Conservation (phyloP, 2,797 vertebrate genomes). For the Alectoris magna region DNA sequence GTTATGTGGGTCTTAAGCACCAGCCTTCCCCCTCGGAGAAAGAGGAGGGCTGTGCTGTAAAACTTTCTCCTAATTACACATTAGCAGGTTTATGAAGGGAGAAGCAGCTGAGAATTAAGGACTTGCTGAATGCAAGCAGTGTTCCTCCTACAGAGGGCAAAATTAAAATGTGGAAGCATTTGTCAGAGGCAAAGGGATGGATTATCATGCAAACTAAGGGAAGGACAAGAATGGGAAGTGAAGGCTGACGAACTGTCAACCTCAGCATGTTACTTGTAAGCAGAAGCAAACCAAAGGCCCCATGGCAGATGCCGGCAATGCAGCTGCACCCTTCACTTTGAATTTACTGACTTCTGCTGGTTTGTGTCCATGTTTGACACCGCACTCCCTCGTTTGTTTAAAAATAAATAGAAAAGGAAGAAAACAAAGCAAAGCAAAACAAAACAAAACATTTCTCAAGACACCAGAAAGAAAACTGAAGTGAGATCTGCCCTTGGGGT, state of each 20-base stretch:
- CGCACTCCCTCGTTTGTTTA: constrained; percentile 45
- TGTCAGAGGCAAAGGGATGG: constrained; percentile 29
- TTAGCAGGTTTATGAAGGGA: constrained; percentile 34
- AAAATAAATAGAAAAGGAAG: constrained; percentile 40
- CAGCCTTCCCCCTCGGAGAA: background rate
- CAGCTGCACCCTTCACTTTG: constrained; percentile 38
- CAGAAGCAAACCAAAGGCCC: background rate
- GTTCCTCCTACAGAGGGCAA: constrained; percentile 12
- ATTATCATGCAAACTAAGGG: background rate
- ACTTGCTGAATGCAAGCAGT: fast-evolving
- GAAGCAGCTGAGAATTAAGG: constrained; percentile 26
- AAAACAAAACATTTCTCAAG: background rate
- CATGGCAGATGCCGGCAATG: background rate
- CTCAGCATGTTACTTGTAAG: background rate
- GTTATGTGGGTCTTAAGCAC: background rate
- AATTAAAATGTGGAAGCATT: background rate
- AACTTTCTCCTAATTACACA: constrained; percentile 19
- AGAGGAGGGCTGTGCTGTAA: background rate
- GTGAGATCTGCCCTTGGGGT: background rate
- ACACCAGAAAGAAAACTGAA: constrained; percentile 15
- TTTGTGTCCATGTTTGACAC: background rate
- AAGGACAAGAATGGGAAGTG: constrained; percentile 59
- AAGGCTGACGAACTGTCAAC: constrained; percentile 58
- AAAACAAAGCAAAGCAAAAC: background rate
- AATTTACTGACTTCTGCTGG: constrained; percentile 46